Percentiles rank a stretch among this genome's conserved stretches.
phyloP scores from a whole-genome alignment of 2,113 vertebrate genomes.

The Plestiodon gilberti region DNA sequence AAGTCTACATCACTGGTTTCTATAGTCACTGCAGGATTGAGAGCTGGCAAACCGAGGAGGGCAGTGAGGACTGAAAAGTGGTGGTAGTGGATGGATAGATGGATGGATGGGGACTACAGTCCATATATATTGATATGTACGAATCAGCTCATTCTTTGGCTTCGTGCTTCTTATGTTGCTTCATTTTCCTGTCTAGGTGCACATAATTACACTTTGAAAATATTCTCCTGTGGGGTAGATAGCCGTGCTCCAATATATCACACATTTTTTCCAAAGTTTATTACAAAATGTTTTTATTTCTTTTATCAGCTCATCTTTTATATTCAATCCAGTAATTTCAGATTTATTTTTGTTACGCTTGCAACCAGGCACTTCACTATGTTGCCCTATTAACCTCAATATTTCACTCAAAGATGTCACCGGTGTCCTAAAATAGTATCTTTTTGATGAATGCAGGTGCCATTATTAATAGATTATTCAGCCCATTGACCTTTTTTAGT shows the following conservation, averaged over 20 bases:
- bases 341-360: conserved; percentile 23
- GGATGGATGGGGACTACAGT: background rate
- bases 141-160: background rate
- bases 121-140: background rate
- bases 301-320: conserved; percentile 1
- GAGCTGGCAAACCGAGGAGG: background rate
- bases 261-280: background rate
- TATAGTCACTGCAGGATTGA: background rate
- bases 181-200: background rate
- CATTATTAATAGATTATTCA: conserved; percentile 52
- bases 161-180: background rate
- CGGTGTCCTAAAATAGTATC: conserved; percentile 30
- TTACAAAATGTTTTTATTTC: background rate
- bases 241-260: background rate
- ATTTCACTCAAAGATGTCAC: conserved; percentile 7
- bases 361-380: conserved; percentile 3
- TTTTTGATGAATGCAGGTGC: conserved; percentile 40
- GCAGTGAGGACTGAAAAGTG: background rate
- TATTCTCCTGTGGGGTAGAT: background rate
- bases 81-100: background rate
- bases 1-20: too few relatives aligned
- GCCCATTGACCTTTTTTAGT: conserved; percentile 21
- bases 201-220: background rate
- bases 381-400: conserved; percentile 29
- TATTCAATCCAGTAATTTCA: conserved; percentile 20